Conservation (phyloP, 2,888 invertebrate genomes). For the Seira sanloemensis region DNA sequence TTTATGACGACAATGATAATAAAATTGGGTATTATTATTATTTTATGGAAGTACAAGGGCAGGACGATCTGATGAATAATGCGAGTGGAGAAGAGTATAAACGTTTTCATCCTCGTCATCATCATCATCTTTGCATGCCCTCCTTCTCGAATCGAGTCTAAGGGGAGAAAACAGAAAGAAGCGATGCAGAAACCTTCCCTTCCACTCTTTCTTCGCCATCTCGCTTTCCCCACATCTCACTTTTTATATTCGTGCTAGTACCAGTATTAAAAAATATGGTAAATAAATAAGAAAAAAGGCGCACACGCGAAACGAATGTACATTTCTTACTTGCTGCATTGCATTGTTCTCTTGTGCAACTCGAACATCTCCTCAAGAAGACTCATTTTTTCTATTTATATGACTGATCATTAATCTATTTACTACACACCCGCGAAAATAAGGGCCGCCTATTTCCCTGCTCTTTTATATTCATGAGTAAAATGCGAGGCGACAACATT, state of each 20-base stretch:
- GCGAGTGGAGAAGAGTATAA: background rate
- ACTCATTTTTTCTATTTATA: too few species aligned
- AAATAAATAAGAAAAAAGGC: background rate
- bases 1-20: conserved; percentile 4
- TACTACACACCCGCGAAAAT: too few species aligned
- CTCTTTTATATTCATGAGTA: conserved; percentile 19
- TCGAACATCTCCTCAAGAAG: too few species aligned
- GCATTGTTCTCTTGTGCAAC: too few species aligned
- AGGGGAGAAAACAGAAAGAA: background rate
- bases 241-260: background rate
- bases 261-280: too few species aligned
- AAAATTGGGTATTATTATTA: conserved; percentile 15
- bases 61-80: conserved; percentile 15
- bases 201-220: too few species aligned
- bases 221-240: background rate
- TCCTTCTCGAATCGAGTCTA: background rate
- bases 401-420: too few species aligned
- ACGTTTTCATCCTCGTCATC: background rate
- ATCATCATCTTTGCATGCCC: background rate
- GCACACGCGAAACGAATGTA: too few species aligned
- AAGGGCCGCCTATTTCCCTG: conserved; percentile 18
- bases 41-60: background rate
- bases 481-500: conserved; percentile 17
- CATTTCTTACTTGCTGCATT: too few species aligned
- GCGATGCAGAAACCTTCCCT: background rate